Percentiles rank a stretch among this genome's conserved stretches.
phyloP scores from a whole-genome alignment of 2,888 invertebrate genomes.

The Carcina quercana region DNA sequence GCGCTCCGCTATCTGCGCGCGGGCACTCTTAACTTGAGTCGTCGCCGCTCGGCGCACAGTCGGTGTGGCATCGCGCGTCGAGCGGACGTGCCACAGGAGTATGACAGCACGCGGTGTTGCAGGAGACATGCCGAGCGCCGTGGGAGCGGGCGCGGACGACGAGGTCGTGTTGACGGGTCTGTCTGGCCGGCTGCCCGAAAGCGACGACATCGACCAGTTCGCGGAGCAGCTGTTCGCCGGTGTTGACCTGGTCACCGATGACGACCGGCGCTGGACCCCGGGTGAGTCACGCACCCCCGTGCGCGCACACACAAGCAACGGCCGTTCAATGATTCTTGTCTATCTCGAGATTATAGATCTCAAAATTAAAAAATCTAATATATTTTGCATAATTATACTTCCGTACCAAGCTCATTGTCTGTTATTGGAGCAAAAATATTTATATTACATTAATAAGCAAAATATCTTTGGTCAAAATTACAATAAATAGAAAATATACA shows the following conservation, averaged over 20 bases:
- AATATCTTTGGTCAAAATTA: too few relatives aligned
- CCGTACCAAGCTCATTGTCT: too few relatives aligned
- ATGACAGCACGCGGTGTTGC: too few relatives aligned
- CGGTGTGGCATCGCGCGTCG: slow-evolving; percentile 49
- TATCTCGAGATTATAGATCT: too few relatives aligned
- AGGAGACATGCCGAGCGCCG: slow-evolving; percentile 55
- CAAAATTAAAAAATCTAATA: too few relatives aligned
- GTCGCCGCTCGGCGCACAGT: slow-evolving; percentile 38
- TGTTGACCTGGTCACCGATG: slow-evolving; percentile 94
- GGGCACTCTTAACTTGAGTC: slow-evolving; percentile 48
- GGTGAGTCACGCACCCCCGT: slow-evolving; percentile 37
- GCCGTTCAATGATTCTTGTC: too few relatives aligned
- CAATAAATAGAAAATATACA: too few relatives aligned
- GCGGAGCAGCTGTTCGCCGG: slow-evolving; percentile 91
- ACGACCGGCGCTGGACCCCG: slow-evolving; percentile 90
- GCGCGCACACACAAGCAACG: background rate
- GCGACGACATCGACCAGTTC: slow-evolving; percentile 93
- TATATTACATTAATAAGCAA: too few relatives aligned
- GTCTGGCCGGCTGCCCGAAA: slow-evolving; percentile 93
- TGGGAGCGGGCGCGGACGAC: slow-evolving; percentile 54
- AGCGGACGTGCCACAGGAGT: too few relatives aligned
- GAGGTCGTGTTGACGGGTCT: slow-evolving; percentile 89
- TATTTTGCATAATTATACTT: too few relatives aligned
- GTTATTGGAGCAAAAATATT: too few relatives aligned
- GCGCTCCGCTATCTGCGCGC: slow-evolving; percentile 33